phyloP scores from a whole-genome alignment of 53 echinoderm and acorn worm species.

The Holothuria scabra region DNA sequence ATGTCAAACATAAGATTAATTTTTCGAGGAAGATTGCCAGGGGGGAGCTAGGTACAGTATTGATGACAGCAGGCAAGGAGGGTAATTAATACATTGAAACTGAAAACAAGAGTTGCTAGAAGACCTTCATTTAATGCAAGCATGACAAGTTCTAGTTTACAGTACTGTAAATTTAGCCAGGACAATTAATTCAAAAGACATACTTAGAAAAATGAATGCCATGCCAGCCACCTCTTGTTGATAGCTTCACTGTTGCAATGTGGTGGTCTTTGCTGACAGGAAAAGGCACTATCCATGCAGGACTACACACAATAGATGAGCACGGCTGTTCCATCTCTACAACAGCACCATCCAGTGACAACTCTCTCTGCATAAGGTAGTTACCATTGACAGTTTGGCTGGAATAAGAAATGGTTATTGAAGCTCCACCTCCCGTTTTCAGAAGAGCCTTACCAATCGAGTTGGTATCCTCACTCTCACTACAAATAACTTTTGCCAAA shows the following conservation, averaged over 20 bases:
- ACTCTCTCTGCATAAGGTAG: background rate
- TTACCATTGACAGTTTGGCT: conserved; percentile 7
- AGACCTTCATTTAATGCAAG: too few species aligned
- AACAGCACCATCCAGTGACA: background rate
- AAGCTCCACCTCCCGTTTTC: background rate
- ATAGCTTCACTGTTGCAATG: background rate
- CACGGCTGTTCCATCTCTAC: conserved; percentile 20
- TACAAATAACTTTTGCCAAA: conserved; percentile 6
- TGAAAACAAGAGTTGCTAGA: too few species aligned
- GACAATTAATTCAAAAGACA: background rate
- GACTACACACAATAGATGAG: conserved; percentile 9
- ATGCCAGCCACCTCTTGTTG: conserved; percentile 17
- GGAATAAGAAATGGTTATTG: background rate
- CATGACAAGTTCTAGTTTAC: too few species aligned
- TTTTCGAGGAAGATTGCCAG: too few species aligned
- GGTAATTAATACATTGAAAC: too few species aligned
- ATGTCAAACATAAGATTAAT: too few species aligned
- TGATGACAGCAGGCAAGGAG: too few species aligned
- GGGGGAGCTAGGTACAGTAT: too few species aligned
- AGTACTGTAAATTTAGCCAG: too few species aligned
- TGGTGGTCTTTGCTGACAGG: conserved; percentile 34
- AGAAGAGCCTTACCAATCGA: background rate
- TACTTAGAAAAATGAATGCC: conserved; percentile 1
- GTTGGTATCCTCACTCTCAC: background rate
- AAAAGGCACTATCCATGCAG: conserved; percentile 22